Evolutionary conservation across 1,140 invertebrate genomes (phyloP).

Genomic region (Ylistrum balloti): DNA sequence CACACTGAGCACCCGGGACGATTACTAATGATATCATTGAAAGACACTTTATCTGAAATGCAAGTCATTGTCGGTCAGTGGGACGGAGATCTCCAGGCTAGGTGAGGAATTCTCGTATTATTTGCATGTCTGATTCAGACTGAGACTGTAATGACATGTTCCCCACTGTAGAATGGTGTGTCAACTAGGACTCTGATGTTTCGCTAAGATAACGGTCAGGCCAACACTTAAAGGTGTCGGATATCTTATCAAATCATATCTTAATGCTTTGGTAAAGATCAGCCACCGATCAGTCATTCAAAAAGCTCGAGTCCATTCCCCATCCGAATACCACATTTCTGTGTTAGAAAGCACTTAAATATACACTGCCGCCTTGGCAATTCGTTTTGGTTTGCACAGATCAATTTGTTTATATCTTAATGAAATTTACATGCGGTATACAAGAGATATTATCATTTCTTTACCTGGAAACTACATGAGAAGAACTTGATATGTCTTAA

Average conservation of each 20-base stretch:
- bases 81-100: background rate
- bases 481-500: too few relatives aligned
- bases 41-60: background rate
- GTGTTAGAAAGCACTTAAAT: background rate
- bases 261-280: background rate
- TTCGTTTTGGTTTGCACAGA: too few relatives aligned
- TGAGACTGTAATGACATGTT: background rate
- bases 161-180: background rate
- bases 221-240: background rate
- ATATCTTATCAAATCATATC: background rate
- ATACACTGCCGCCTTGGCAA: too few relatives aligned
- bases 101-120: background rate
- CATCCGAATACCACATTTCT: background rate
- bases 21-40: background rate
- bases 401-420: too few relatives aligned
- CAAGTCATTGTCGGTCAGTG: background rate
- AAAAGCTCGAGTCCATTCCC: background rate
- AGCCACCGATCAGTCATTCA: background rate
- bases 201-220: background rate
- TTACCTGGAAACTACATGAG: too few relatives aligned
- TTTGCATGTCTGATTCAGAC: background rate
- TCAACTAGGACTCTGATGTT: background rate
- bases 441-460: too few relatives aligned
- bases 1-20: background rate
- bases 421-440: too few relatives aligned